Evolutionary conservation across 2,888 invertebrate species (phyloP).

Genomic region (Nineta flava): DNA sequence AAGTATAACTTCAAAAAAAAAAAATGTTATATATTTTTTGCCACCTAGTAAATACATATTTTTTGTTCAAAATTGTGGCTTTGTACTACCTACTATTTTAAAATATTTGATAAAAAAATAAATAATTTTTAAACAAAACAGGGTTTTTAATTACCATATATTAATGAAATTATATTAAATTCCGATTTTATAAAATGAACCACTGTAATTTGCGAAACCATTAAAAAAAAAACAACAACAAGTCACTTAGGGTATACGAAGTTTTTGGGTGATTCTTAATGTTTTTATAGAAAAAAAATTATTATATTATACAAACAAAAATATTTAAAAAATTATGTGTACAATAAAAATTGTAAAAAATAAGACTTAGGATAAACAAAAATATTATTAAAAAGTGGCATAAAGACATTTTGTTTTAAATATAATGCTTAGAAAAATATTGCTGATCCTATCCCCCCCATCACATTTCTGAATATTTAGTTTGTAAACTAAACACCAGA

Average conservation of each 20-base stretch:
- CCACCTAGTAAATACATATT: no score
- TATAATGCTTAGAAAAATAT: background rate
- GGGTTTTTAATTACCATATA: background rate
- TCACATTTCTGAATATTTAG: no score
- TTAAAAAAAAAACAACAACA: no score
- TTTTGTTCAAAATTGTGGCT: no score
- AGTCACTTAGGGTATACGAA: constrained; percentile 6
- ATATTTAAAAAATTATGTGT: constrained; percentile 1
- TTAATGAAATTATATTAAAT: background rate
- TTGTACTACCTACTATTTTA: no score
- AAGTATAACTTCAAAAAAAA: no score
- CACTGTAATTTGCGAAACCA: background rate
- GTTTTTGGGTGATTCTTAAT: constrained; percentile 4
- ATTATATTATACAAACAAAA: constrained; percentile 1
- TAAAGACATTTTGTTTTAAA: constrained; percentile 3
- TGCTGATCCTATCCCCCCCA: background rate
- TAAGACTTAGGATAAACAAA: background rate
- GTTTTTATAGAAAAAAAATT: constrained; percentile 3
- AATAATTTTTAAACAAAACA: background rate
- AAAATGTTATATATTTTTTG: no score
- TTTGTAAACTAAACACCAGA: background rate
- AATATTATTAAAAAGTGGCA: background rate
- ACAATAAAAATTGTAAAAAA: constrained; percentile 1
- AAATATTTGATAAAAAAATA: no score
- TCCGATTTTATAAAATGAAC: background rate